Evolutionary conservation across 1,140 invertebrate species (phyloP).

Genomic region (Trichonephila clavipes): DNA sequence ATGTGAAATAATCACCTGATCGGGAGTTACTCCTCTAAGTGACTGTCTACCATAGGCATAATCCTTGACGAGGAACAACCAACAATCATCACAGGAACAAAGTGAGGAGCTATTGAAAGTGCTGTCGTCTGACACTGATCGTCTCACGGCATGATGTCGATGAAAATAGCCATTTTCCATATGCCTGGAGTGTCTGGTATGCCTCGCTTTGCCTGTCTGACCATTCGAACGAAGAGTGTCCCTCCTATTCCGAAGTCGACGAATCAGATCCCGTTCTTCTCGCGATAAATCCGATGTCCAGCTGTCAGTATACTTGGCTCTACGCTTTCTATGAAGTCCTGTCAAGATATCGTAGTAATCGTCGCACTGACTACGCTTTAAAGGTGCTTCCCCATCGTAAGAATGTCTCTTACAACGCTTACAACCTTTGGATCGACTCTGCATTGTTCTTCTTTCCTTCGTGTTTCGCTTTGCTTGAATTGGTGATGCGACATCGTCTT

Average conservation of each 20-base stretch:
- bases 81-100: slow-evolving; percentile 71
- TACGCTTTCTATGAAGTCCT: not conserved
- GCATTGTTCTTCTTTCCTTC: not conserved
- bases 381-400: not conserved
- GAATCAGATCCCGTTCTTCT: slow-evolving; percentile 57
- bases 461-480: slow-evolving; percentile 5
- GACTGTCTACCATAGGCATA: slow-evolving; percentile 61
- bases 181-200: not conserved
- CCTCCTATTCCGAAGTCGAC: slow-evolving; percentile 17
- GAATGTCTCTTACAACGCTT: slow-evolving; percentile 6
- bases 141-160: slow-evolving; percentile 33
- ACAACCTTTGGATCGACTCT: not conserved
- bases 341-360: slow-evolving; percentile 70
- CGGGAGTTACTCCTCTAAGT: slow-evolving; percentile 24
- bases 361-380: slow-evolving; percentile 29
- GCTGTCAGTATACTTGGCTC: slow-evolving; percentile 47
- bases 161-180: not conserved
- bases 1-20: not conserved
- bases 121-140: slow-evolving; percentile 57
- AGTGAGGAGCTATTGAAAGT: slow-evolving; percentile 1
- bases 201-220: not conserved
- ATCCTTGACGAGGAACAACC: slow-evolving; percentile 21
- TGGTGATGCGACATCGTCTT: not conserved
- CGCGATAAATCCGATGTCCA: slow-evolving; percentile 64
- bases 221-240: slow-evolving; percentile 20